These are phyloP conservation scores for Drosophila guanche DNA, from an alignment of 1,140 invertebrate genomes.

Conservation along the genomic window DNA sequence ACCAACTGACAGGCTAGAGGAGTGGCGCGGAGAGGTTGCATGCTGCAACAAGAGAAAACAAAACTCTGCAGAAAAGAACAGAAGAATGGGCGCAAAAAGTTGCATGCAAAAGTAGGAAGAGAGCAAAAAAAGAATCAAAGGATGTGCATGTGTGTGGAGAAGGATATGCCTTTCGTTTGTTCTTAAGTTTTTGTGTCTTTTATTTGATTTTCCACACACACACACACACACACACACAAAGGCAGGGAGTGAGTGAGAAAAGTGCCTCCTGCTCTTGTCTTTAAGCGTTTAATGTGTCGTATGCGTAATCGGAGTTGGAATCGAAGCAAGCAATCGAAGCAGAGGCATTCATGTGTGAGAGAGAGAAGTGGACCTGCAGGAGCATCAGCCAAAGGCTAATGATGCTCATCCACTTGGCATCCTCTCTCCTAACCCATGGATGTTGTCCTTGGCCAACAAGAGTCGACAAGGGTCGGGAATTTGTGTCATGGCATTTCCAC, in stretches of 20 bases:
- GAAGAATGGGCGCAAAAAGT: conserved; percentile 55
- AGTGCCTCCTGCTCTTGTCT: not conserved
- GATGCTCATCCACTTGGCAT: conserved; percentile 30
- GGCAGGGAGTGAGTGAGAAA: conserved; percentile 1
- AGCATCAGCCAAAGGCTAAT: conserved; percentile 51
- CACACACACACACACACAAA: conserved; percentile 33
- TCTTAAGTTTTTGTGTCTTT: conserved; percentile 50
- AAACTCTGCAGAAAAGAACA: conserved; percentile 13
- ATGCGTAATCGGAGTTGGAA: conserved; percentile 61
- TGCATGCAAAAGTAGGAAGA: conserved; percentile 48
- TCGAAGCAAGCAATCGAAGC: conserved; percentile 23
- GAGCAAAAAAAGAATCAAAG: conserved; percentile 13
- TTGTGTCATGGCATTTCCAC: conserved; percentile 61
- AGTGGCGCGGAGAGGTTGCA: conserved; percentile 39
- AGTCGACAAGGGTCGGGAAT: conserved; percentile 51
- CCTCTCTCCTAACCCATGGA: not conserved
- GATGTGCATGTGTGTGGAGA: conserved; percentile 24
- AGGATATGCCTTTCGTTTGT: conserved; percentile 36
- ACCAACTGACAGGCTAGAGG: not conserved
- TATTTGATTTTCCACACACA: conserved; percentile 52
- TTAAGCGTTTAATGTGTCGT: conserved; percentile 69
- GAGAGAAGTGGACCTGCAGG: not conserved
- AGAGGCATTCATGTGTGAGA: conserved; percentile 27
- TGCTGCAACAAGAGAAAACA: conserved; percentile 66
- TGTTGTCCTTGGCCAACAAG: conserved; percentile 18